Evolutionary conservation across 2,113 vertebrate species (phyloP), one percentile per base, ranked within the genome.

Genomic region (Chaetura pelagica): DNA sequence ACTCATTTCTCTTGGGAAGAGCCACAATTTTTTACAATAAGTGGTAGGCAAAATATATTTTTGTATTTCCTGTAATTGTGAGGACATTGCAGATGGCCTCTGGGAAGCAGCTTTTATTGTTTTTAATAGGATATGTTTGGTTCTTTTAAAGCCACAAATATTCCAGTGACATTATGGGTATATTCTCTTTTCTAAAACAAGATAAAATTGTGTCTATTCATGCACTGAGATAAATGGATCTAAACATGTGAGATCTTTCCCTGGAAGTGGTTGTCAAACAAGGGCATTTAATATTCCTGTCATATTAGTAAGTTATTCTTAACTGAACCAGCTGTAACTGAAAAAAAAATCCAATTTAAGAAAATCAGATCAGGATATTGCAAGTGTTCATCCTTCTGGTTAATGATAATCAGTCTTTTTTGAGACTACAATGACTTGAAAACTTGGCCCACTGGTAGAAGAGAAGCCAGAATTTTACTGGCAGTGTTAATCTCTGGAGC

Each of bases 11-110:
- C 66, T 85, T 80, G 40, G 59, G 71, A 89, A 79, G 20, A 12
- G 71, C 38, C 30, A 17, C 5, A 15, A 12, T 54, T 94, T 59
- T 49, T 87, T 58, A 66, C 38, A 77, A 38, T 38, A 76, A 74
- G 42, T 46, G 23, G 63, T 9, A 62, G 26, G 63, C 13, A 76
- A 93, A 88, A 73, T 34, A 12, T 5, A 93, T 77, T 61, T 88
- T 74, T 77, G 54, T 57, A 46, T 94, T 94, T 95, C 93, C 87
- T 89, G 66, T 42, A 52, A 87, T 84, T 84, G 82, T 85, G 66
- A 76, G n/a, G 27, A 81, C 30, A 16, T 89, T 74, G 55, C 58
- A 90, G 15, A 59, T 0, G 0, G 73, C 61, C 49, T 38, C 61
- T 57, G 57, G 26, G 54, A 89, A 78, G 44, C 57, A 82, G 16